Evolutionary conservation across 2,888 invertebrate genomes (phyloP).

Genomic region (Hydroisotoma schaefferi): DNA sequence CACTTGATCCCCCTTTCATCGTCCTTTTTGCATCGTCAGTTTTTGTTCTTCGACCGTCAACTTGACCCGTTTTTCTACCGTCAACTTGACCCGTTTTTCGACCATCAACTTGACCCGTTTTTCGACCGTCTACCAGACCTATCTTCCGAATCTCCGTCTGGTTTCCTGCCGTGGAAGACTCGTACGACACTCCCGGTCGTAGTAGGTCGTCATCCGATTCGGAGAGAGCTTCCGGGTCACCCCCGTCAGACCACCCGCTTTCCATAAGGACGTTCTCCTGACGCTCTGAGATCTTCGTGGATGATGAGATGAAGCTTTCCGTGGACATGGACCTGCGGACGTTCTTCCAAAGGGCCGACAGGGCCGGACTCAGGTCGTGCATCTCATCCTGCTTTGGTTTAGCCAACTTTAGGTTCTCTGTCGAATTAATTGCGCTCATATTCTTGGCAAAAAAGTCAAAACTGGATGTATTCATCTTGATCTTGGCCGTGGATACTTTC

Average conservation of each 20-base stretch:
- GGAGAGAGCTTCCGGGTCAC: conserved; percentile 19
- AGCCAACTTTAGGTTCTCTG: neutral
- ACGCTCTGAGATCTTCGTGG: conserved; percentile 28
- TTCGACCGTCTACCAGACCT: no score
- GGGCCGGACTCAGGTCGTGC: neutral
- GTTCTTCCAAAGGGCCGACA: conserved; percentile 30
- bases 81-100: neutral
- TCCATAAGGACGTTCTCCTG: conserved; percentile 18
- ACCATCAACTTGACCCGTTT: neutral
- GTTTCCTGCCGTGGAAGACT: no score
- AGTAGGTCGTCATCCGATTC: conserved; percentile 21
- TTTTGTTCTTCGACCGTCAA: no score
- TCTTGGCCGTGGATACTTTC: conserved; percentile 12
- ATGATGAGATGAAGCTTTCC: conserved; percentile 26
- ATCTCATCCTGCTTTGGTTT: neutral
- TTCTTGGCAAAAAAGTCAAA: conserved; percentile 26
- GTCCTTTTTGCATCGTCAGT: no score
- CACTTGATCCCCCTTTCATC: no score
- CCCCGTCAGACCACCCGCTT: conserved; percentile 20
- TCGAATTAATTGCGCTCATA: conserved; percentile 7
- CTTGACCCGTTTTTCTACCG: no score
- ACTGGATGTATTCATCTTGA: conserved; percentile 25
- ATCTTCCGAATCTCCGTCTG: no score
- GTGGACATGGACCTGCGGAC: conserved; percentile 26
- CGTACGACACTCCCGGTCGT: no score